Percentiles rank a stretch among this genome's conserved stretches.
phyloP scores from a whole-genome alignment of 2,797 vertebrate species.

The Enteromius unitaeniatus region DNA sequence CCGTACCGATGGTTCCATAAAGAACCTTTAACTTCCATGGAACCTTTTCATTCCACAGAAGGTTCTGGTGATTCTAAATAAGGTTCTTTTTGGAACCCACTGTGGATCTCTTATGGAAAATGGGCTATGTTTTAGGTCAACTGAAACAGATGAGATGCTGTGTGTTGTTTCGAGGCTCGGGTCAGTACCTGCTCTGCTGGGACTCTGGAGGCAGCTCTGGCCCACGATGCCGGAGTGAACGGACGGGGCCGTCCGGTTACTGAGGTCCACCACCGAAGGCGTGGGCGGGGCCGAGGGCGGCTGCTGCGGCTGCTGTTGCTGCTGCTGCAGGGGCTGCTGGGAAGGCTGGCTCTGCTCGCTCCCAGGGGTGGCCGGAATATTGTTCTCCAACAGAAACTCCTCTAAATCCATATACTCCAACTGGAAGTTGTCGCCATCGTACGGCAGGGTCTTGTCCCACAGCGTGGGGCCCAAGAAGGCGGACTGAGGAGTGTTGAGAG shows the following conservation, averaged over 20 bases:
- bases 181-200: conserved; percentile 84
- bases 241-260: conserved; percentile 86
- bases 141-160: background rate
- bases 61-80: background rate
- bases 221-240: conserved; percentile 82
- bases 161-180: conserved; percentile 8
- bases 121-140: background rate
- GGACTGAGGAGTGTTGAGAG: conserved; percentile 85
- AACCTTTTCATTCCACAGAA: background rate
- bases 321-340: conserved; percentile 70
- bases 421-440: conserved; percentile 96
- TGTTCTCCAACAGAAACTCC: conserved; percentile 97
- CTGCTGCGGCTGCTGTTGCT: conserved; percentile 73
- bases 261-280: conserved; percentile 91
- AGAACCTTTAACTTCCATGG: background rate
- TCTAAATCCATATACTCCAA: conserved; percentile 99
- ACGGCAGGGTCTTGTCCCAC: conserved; percentile 98
- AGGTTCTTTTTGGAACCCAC: background rate
- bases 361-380: conserved; percentile 92
- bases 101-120: background rate
- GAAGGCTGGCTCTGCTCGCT: conserved; percentile 80
- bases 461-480: conserved; percentile 96
- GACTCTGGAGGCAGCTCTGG: conserved; percentile 88
- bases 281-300: conserved; percentile 62
- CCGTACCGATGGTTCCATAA: background rate